Conservation (phyloP, 2,888 invertebrate genomes). For the Nemotelus nigrinus region DNA sequence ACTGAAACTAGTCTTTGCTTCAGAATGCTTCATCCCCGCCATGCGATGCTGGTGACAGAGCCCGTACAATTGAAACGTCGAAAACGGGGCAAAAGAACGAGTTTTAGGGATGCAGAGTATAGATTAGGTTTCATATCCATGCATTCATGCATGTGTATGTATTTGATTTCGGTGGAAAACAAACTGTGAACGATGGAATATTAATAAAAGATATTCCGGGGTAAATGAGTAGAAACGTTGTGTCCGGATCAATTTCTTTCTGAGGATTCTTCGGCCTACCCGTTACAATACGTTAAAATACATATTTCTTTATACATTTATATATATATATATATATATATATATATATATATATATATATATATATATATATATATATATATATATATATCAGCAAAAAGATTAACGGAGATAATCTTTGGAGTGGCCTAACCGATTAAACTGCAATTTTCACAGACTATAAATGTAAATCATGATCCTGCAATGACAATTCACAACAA, state of each 20-base stretch:
- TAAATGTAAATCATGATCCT: no score
- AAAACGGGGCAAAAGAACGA: neutral
- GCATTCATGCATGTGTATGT: neutral
- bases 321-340: no score
- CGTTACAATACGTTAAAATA: no score
- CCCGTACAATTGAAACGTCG: neutral
- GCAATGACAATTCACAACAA: no score
- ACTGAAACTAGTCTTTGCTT: slow-evolving; percentile 6
- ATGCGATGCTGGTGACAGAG: neutral
- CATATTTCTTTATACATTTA: no score
- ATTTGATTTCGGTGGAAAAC: slow-evolving; percentile 29
- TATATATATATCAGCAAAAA: no score
- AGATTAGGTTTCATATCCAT: neutral
- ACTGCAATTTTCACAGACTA: no score
- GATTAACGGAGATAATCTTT: no score
- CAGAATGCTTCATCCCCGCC: neutral
- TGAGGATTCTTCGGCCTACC: neutral
- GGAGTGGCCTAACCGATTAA: no score
- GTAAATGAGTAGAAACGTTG: neutral
- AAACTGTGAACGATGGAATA: slow-evolving; percentile 21
- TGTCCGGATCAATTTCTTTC: neutral
- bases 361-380: no score
- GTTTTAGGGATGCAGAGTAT: neutral
- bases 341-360: no score
- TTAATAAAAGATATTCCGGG: slow-evolving; percentile 7